Evolutionary conservation across 2,797 vertebrate species (phyloP).

Genomic region (Danio aesculapii): DNA sequence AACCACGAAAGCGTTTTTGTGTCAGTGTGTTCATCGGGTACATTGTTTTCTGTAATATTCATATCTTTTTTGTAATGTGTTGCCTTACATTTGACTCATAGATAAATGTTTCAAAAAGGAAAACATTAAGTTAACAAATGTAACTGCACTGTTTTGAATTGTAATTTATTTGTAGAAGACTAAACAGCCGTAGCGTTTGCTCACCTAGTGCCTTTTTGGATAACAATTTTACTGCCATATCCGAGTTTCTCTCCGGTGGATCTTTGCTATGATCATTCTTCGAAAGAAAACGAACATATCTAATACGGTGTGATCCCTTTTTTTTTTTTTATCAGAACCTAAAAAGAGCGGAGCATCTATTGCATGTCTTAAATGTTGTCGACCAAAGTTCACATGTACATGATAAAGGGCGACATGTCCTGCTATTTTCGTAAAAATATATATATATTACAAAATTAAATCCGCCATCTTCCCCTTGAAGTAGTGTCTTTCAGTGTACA

Average conservation of each 20-base stretch:
- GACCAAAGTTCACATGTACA: constrained; percentile 75
- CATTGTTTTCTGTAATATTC: constrained; percentile 86
- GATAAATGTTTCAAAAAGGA: constrained; percentile 78
- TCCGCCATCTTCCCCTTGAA: constrained; percentile 66
- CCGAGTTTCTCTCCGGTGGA: constrained; percentile 75
- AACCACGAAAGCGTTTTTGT: constrained; percentile 71
- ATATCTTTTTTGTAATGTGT: constrained; percentile 88
- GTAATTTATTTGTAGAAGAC: constrained; percentile 99
- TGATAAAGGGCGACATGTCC: neutral
- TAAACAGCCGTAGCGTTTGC: constrained; percentile 90
- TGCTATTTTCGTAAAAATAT: constrained; percentile 4
- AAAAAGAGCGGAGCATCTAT: constrained; percentile 61
- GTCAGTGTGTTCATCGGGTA: constrained; percentile 84
- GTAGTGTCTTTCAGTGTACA: constrained; percentile 71
- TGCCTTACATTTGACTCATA: constrained; percentile 90
- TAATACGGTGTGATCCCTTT: constrained; percentile 65
- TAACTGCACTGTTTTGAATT: constrained; percentile 99
- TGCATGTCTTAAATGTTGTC: constrained; percentile 80
- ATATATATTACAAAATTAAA: constrained; percentile 62
- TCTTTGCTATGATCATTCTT: constrained; percentile 74
- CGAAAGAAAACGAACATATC: constrained; percentile 51
- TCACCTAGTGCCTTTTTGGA: constrained; percentile 96
- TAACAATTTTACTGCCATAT: constrained; percentile 93
- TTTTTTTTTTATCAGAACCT: constrained; percentile 71
- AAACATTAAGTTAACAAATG: constrained; percentile 97